Percentiles rank a stretch among this genome's conserved stretches.
phyloP scores from a whole-genome alignment of 2,888 invertebrate species.

The Himalopsyche tibetana region DNA sequence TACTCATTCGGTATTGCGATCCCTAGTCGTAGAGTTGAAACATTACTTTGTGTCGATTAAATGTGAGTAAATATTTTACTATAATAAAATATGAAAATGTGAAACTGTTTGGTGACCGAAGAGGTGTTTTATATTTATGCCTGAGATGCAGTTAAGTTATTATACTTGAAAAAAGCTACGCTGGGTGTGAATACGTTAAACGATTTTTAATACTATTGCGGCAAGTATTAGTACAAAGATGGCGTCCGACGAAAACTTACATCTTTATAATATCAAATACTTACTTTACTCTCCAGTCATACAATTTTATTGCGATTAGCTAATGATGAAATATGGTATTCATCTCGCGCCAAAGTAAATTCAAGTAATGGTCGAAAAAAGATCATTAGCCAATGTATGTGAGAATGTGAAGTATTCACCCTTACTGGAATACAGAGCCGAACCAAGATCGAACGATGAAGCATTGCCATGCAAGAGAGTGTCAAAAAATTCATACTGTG shows the following conservation, averaged over 20 bases:
- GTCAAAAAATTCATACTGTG: too few relatives aligned
- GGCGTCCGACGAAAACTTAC: constrained; percentile 49
- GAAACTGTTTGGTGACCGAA: too few relatives aligned
- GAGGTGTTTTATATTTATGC: too few relatives aligned
- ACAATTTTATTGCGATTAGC: constrained; percentile 58
- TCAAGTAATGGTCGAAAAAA: constrained; percentile 44
- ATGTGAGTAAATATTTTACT: too few relatives aligned
- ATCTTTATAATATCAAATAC: constrained; percentile 45
- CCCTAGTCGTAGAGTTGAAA: too few relatives aligned
- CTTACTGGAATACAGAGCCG: background rate
- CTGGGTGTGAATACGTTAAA: constrained; percentile 17
- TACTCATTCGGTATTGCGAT: too few relatives aligned
- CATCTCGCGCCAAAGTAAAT: constrained; percentile 45
- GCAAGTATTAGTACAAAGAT: constrained; percentile 44
- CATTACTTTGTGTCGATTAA: too few relatives aligned
- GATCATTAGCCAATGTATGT: constrained; percentile 39
- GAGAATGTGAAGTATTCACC: constrained; percentile 24
- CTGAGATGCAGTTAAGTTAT: too few relatives aligned
- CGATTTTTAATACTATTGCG: constrained; percentile 53
- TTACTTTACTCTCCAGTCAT: constrained; percentile 1
- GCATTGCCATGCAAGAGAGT: too few relatives aligned
- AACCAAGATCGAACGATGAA: background rate
- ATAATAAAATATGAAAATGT: too few relatives aligned
- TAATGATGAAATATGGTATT: constrained; percentile 54
- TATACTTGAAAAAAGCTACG: background rate